Base-by-base conservation (phyloP, 2,888 invertebrate genomes). In the Notodonta ziczac region DNA sequence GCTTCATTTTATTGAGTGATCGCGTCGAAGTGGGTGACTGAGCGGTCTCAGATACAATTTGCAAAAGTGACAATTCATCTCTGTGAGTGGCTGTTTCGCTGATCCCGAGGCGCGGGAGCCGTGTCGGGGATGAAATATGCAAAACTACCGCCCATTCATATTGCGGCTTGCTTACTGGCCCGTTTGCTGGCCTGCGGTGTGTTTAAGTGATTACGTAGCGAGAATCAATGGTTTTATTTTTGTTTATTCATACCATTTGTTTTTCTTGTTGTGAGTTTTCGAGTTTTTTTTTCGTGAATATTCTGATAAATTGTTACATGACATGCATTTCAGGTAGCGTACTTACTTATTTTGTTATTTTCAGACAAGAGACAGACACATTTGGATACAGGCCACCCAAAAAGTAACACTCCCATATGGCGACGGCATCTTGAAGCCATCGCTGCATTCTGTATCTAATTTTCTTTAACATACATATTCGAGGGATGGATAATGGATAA, bases 1-100 rank as follows among this genome's bases (percentile, higher is more conserved):
- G 55, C 60, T 58, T 59, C 61, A 62, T 58, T 62, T 56, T 52
- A 66, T 54, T 54, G 64, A 69, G 51, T 63, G 60, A 59, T 61
- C 56, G 58, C 50, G 56, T 55, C 55, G 58, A 61, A 57, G 46
- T 46, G 57, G 55, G 62, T 66, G 65, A 72, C 60, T 65, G 63
- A 59, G 51, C 66, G 59, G 60, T 12, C 56, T 56, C 40, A 56
- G 56, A 86, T 87, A 88, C 86, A 88, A 90, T 89, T 80, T 83
- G 73, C 79, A 74, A 76, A 78, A 90, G 89, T 88, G 88, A 88
- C 89, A 84, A 90, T 90, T 90, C 89, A 90, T 91, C 87, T 88
- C 79, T 80, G 68, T 85, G 81, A 89, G 87, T 86, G 87, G 82
- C 72, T 74, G 74, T 81, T 81, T 72, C 78, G 74, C 76, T 71